phyloP scores from a whole-genome alignment of 1,140 invertebrate genomes.

The Drosophila nigrodunni region DNA sequence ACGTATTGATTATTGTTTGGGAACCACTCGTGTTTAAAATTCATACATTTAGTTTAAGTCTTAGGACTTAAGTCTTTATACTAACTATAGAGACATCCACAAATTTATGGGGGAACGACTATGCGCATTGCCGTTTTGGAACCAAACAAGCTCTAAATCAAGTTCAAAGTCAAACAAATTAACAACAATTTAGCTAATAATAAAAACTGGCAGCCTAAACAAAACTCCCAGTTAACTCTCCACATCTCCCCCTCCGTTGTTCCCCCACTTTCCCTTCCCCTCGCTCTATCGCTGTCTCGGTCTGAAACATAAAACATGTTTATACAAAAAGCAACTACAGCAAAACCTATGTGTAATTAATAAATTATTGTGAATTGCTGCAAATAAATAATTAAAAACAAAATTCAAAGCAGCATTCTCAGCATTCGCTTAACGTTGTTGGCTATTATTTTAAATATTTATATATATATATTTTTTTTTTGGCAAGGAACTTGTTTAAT shows the following conservation, averaged over 20 bases:
- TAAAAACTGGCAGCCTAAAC: slow-evolving; percentile 53
- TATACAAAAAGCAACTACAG: slow-evolving; percentile 20
- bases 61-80: neutral
- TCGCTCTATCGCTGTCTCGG: neutral
- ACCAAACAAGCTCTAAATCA: slow-evolving; percentile 77
- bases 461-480: neutral
- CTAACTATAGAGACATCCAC: slow-evolving; percentile 2
- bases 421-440: slow-evolving; percentile 22
- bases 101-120: slow-evolving; percentile 37
- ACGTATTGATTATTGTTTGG: slow-evolving; percentile 7
- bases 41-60: neutral
- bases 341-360: slow-evolving; percentile 60
- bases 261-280: neutral
- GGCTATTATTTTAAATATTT: slow-evolving; percentile 48
- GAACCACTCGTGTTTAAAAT: neutral
- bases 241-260: neutral
- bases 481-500: slow-evolving; percentile 80
- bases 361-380: slow-evolving; percentile 47
- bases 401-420: slow-evolving; percentile 38
- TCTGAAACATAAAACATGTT: slow-evolving; percentile 56
- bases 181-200: slow-evolving; percentile 75
- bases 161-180: slow-evolving; percentile 83
- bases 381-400: slow-evolving; percentile 81
- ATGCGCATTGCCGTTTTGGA: slow-evolving; percentile 43
- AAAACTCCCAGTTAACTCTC: slow-evolving; percentile 2